Evolutionary conservation across 2,113 vertebrate species (phyloP).

Genomic region (Okapia johnstoni): DNA sequence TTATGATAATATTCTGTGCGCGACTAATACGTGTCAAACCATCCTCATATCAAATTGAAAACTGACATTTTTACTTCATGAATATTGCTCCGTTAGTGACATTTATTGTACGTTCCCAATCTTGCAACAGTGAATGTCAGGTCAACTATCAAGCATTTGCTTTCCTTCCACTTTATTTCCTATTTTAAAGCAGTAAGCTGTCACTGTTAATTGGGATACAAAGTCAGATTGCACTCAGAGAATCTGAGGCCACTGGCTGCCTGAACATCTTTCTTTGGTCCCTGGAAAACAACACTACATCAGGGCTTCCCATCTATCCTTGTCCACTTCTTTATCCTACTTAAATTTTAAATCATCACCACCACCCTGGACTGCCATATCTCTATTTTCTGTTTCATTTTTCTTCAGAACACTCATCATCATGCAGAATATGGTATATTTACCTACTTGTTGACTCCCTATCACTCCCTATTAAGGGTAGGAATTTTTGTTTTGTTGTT

Average conservation of each 20-base stretch:
- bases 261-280: neutral
- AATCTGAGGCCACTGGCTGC: neutral
- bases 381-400: neutral
- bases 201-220: constrained; percentile 73
- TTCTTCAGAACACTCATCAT: neutral
- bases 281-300: neutral
- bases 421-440: neutral
- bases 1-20: constrained; percentile 69
- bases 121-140: constrained; percentile 80
- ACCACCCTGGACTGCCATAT: neutral
- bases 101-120: constrained; percentile 77
- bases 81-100: constrained; percentile 77
- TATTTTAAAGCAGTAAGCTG: constrained; percentile 61
- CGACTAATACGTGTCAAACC: constrained; percentile 66
- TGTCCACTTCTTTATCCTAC: neutral
- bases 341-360: neutral
- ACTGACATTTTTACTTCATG: constrained; percentile 74
- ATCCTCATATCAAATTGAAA: constrained; percentile 75
- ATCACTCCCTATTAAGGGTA: neutral
- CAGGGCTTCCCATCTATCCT: neutral
- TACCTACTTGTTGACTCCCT: neutral
- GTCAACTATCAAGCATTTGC: constrained; percentile 70
- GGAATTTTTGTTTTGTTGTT: neutral
- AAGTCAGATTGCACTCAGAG: constrained; percentile 61
- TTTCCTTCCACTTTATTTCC: constrained; percentile 71